Evolutionary conservation across 2,113 vertebrate genomes (phyloP), one percentile per base, ranked within the genome.

Genomic region (Caretta caretta): DNA sequence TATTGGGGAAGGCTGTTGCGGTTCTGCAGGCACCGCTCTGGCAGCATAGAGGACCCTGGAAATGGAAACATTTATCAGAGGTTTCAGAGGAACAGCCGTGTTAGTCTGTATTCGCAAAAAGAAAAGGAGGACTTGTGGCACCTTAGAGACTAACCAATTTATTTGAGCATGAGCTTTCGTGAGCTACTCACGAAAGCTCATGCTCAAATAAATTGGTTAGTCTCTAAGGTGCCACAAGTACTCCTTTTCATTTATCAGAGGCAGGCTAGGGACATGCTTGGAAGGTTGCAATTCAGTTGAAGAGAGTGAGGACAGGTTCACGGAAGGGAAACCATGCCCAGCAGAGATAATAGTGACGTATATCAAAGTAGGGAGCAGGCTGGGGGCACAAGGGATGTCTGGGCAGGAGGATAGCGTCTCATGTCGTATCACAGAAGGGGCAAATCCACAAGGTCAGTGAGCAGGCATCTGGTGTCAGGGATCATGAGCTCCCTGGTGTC

Each of bases 391-490:
- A 0, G 3, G 3, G 84, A 53, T 35, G 38, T 80, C 54, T 80
- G 22, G 46, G 51, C 0, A 0, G 24, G 51, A 53, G 16, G n/a
- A 65, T 3, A 6, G n/a, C 14, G 20, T 89, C 80, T 81, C n/a
- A 25, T 17, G 9, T 62, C 75, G n/a, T 46, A 48, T 35, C 8
- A n/a, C 79, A 49, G 46, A 83, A 48, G 49, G 9, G 84, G 78
- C 50, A 27, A 19, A 35, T 20, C 5, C 4, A 24, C 48, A 0
- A 0, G 78, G 65, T 7, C 42, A 38, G 14, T 19, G 27, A 75
- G 80, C 1, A 2, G 27, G 29, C 38, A 25, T 46, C 65, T 72
- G 12, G 59, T 62, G 11, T 62, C 59, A 29, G 59, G 59, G 59
- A 31, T 12, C 29, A 62, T 27, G 59, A 31, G 59, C 81, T 0